A percentile compares a stretch with the other conserved stretches of the same genome.
Conservation (phyloP, 2,888 invertebrate genomes). For the Allolobophora icterica region DNA sequence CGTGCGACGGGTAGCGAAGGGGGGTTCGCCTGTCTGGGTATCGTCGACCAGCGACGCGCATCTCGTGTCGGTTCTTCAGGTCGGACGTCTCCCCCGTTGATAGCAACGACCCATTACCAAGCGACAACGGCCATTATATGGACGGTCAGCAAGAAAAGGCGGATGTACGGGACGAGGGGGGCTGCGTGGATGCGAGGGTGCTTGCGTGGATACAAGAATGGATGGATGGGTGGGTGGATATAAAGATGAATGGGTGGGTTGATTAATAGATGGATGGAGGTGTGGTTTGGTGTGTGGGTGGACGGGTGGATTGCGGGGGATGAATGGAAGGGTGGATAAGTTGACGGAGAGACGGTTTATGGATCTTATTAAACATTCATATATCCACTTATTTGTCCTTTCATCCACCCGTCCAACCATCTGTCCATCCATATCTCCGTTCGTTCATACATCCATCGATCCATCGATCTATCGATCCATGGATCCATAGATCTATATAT, state of each 20-base stretch:
- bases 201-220: neutral
- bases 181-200: neutral
- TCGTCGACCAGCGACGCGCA: neutral
- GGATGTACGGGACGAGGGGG: neutral
- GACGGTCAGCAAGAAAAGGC: neutral
- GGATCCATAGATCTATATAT: too few species aligned
- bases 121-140: neutral
- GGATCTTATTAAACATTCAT: too few species aligned
- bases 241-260: neutral
- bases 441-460: too few species aligned
- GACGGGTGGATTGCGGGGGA: too few species aligned
- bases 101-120: slow-evolving; percentile 3
- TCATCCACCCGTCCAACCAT: too few species aligned
- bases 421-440: too few species aligned
- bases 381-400: too few species aligned
- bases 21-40: neutral
- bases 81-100: slow-evolving; percentile 11
- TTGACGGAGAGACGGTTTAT: too few species aligned
- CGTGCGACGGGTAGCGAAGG: neutral
- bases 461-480: too few species aligned
- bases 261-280: neutral
- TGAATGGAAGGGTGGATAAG: too few species aligned
- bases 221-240: neutral
- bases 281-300: too few species aligned
- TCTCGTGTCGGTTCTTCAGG: neutral